phyloP scores from a whole-genome alignment of 2,113 vertebrate species.

The Tyrannus savana region DNA sequence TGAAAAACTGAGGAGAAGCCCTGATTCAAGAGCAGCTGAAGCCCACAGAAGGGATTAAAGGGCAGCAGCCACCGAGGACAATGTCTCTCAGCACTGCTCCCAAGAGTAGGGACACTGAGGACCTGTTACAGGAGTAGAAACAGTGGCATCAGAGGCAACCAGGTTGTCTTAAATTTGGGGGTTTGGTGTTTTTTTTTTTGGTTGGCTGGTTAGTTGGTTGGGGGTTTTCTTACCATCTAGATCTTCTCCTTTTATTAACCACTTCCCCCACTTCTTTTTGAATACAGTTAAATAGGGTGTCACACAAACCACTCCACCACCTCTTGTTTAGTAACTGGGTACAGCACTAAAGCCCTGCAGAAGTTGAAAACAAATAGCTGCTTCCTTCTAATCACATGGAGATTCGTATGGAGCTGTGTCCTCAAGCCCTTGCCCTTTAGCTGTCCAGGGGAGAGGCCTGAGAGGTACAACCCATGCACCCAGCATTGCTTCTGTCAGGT shows the following conservation, averaged over 20 bases:
- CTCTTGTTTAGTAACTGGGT: neutral
- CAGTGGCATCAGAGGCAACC: fast-evolving
- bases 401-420: neutral
- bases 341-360: neutral
- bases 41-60: neutral
- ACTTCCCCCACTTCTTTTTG: fast-evolving
- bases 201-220: neutral
- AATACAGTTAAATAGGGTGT: neutral
- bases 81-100: fast-evolving
- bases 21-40: fast-evolving
- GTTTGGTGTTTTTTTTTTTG: neutral
- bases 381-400: neutral
- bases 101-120: fast-evolving
- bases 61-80: neutral
- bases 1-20: neutral
- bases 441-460: neutral
- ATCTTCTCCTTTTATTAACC: neutral
- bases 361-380: neutral
- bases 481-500: neutral
- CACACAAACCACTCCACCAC: neutral
- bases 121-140: neutral
- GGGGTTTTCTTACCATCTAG: fast-evolving
- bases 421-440: too few species aligned
- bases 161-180: fast-evolving
- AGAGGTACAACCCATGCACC: fast-evolving